These are phyloP conservation scores for Polydrusus cervinus DNA, from an alignment of 2,888 invertebrate genomes.

Conservation along the genomic window DNA sequence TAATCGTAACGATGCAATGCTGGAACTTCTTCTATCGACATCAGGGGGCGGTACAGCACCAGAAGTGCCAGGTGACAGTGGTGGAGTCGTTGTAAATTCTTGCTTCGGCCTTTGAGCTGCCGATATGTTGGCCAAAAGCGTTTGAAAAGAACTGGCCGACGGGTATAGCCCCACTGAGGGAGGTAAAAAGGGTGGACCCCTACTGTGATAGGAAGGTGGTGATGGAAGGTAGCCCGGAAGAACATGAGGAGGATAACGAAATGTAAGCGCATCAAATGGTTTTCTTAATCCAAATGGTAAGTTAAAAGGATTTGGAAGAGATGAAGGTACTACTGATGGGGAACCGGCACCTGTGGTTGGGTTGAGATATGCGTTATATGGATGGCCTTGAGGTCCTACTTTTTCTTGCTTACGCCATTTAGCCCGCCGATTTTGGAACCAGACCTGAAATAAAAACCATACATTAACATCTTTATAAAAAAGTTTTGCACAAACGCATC, in stretches of 20 bases:
- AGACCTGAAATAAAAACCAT: conserved; percentile 80
- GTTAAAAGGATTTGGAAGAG: conserved; percentile 89
- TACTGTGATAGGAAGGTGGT: conserved; percentile 72
- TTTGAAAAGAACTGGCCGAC: conserved; percentile 85
- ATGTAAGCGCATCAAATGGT: conserved; percentile 83
- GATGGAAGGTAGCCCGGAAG: conserved; percentile 76
- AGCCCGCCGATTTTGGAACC: conserved; percentile 94
- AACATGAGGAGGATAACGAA: conserved; percentile 80
- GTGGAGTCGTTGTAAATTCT: conserved; percentile 71
- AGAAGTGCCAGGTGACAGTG: conserved; percentile 71
- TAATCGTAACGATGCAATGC: conserved; percentile 89
- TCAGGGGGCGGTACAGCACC: conserved; percentile 75
- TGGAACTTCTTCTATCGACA: conserved; percentile 88
- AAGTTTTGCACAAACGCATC: too few relatives aligned
- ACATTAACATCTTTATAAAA: background rate
- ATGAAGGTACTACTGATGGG: conserved; percentile 81
- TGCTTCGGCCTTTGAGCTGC: conserved; percentile 76
- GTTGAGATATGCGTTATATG: conserved; percentile 89
- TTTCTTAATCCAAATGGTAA: conserved; percentile 84
- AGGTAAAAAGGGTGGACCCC: conserved; percentile 78
- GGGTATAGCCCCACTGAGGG: conserved; percentile 77
- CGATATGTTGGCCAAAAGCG: conserved; percentile 86
- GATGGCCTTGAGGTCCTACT: conserved; percentile 92
- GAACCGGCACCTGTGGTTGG: conserved; percentile 78
- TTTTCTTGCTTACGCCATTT: conserved; percentile 96